Evolutionary conservation across 2,113 vertebrate species (phyloP), one percentile per base, ranked within the genome.

Genomic region (Prolemur simus): DNA sequence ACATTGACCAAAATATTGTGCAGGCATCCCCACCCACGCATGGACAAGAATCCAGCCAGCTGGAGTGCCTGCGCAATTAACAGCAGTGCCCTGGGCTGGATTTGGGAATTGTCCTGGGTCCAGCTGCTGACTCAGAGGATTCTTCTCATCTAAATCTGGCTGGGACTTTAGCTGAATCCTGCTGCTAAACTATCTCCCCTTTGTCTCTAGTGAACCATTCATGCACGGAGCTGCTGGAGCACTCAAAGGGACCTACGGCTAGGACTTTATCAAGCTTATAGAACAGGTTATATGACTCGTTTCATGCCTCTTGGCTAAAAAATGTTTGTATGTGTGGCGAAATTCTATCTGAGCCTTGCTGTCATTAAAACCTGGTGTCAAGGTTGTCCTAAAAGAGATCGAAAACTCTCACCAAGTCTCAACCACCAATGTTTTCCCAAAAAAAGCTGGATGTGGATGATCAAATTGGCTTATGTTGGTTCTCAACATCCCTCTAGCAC

Each of bases 41-140:
- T 27, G 68, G 85, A 80, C 34, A 7, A 71, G 86, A 93, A 84
- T 45, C 78, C 88, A 58, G 20, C 6, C 34, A 92, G 64, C 83
- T 76, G 15, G 3, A 17, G 0, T 45, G 54, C 37, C 47, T 49
- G 2, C 23, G 34, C 71, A 71, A 88, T 91, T 86, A 96, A 89
- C 34, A 93, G 66, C 2, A 0, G 34, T 8, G 94, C 96, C 88
- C 17, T 60, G 80, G 91, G 91, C 86, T 91, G 25, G 77, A 94
- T 93, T 80, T 3, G 1, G 54, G 88, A 95, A 91, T 93, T 91
- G 95, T 91, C 82, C 89, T 69, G 37, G 73, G 88, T 96, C 63
- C 74, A 74, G 82, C 82, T 92, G 93, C 96, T 96, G 93, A 95
- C 63, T 94, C 66, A 15, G 4, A 96, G 56, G 81, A 52, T 73